phyloP scores from a whole-genome alignment of 2,888 invertebrate species.

The Cantharis nigra region DNA sequence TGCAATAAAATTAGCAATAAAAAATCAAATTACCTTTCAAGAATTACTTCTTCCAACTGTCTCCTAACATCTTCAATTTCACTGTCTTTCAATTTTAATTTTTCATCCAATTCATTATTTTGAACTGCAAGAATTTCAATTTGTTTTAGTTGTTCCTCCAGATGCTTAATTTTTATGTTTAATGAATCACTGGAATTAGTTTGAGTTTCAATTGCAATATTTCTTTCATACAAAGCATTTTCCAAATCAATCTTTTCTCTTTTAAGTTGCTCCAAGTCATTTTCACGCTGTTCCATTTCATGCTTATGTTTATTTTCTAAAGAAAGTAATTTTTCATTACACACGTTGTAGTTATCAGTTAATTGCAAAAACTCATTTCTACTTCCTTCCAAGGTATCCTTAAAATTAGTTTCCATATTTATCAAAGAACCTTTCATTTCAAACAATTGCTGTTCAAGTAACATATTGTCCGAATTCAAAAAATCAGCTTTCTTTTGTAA shows the following conservation, averaged over 20 bases:
- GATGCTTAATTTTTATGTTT: not conserved
- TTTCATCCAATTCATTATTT: not conserved
- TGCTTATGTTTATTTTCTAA: not conserved
- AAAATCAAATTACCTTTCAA: conserved; percentile 14
- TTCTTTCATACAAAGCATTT: conserved; percentile 51
- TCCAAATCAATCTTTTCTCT: conserved; percentile 45
- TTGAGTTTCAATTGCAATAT: conserved; percentile 47
- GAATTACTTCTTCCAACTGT: conserved; percentile 6
- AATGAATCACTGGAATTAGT: conserved; percentile 52
- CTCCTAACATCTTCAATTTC: conserved; percentile 11
- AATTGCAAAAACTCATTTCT: not conserved
- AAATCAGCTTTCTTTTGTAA: conserved; percentile 11
- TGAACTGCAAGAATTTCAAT: not conserved
- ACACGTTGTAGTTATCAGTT: not conserved
- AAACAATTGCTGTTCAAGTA: not conserved
- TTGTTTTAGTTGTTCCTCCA: conserved; percentile 5
- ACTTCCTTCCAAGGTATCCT: not conserved
- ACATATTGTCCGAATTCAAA: not conserved
- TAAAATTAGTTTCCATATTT: not conserved
- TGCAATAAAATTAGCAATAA: too few relatives aligned
- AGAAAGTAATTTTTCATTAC: not conserved
- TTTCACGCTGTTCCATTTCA: not conserved
- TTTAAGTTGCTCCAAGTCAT: conserved; percentile 30
- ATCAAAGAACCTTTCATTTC: not conserved
- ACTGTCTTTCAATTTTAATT: not conserved